These are phyloP conservation scores for Anolis sagrei DNA, from an alignment of 2,113 vertebrate species.

Conservation along the genomic window DNA sequence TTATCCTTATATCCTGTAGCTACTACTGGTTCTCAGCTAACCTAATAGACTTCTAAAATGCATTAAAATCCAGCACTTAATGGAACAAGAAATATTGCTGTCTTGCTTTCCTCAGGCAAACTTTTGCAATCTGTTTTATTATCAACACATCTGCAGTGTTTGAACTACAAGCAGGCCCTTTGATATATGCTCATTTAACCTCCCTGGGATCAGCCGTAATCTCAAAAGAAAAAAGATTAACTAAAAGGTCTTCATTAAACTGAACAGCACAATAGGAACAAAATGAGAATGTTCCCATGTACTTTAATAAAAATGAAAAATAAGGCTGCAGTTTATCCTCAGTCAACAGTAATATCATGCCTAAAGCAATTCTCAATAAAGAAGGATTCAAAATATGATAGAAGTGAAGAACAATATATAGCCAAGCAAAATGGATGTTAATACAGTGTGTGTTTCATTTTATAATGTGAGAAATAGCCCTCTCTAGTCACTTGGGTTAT, in stretches of 20 bases:
- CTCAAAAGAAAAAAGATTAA: slow-evolving; percentile 29
- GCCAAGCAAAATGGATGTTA: background rate
- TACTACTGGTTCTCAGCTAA: background rate
- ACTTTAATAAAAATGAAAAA: slow-evolving; percentile 16
- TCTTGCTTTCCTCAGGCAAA: slow-evolving; percentile 3
- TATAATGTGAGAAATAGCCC: too few species aligned
- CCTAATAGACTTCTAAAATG: background rate
- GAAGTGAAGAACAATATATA: slow-evolving; percentile 39
- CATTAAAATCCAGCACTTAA: background rate
- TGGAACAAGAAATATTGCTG: background rate
- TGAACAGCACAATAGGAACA: slow-evolving; percentile 7
- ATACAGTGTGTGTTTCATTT: too few species aligned
- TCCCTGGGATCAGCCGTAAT: background rate
- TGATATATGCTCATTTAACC: slow-evolving; percentile 2
- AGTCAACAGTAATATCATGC: slow-evolving; percentile 22
- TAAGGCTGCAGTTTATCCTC: slow-evolving; percentile 14
- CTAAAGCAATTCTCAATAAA: background rate
- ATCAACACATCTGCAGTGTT: slow-evolving; percentile 7
- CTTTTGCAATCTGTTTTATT: background rate
- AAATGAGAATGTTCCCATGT: background rate
- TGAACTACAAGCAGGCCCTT: background rate
- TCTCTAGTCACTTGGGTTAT: too few species aligned
- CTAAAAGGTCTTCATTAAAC: slow-evolving; percentile 17
- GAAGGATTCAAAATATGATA: background rate
- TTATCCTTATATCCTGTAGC: background rate